Conservation (phyloP, 2,113 vertebrate species). For the Ondatra zibethicus region DNA sequence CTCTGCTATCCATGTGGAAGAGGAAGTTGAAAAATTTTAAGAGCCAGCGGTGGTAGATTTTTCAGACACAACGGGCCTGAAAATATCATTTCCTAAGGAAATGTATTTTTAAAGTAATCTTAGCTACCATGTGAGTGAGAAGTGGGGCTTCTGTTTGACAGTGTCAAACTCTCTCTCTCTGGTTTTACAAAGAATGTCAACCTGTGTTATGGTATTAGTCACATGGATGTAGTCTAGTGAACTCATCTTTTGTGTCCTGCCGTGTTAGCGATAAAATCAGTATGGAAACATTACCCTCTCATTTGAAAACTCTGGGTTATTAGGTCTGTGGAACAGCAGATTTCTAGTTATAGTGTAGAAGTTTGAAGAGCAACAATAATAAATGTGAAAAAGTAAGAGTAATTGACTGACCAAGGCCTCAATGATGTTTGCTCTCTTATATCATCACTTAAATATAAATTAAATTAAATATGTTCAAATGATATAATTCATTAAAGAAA, state of each 20-base stretch:
- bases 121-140: neutral
- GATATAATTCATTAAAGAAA: neutral
- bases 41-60: neutral
- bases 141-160: neutral
- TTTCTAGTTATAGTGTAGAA: neutral
- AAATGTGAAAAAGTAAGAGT: neutral
- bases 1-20: too few species aligned
- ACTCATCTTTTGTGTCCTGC: neutral
- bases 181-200: neutral
- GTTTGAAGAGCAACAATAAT: neutral
- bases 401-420: neutral
- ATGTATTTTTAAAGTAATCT: neutral
- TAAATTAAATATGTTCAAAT: constrained; percentile 16
- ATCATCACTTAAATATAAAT: neutral
- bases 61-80: neutral
- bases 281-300: neutral
- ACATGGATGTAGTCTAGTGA: rapidly evolving
- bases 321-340: neutral
- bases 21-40: neutral
- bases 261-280: neutral
- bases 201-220: neutral
- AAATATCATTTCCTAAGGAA: neutral
- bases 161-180: neutral
- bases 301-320: neutral
- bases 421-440: neutral